phyloP scores from a whole-genome alignment of 2,888 invertebrate species.

The Zaprionus obscuricornis region DNA sequence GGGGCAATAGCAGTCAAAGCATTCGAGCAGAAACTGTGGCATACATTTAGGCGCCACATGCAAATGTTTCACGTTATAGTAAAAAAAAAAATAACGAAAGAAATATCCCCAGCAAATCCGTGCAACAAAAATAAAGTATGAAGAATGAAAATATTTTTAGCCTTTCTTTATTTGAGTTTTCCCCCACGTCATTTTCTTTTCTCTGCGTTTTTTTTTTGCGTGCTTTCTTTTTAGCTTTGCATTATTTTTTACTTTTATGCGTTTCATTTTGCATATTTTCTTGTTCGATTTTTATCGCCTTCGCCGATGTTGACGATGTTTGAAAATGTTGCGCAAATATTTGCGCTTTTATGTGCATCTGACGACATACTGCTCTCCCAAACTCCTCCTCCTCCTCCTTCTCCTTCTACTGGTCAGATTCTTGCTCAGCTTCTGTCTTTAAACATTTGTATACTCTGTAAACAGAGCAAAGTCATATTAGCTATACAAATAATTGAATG shows the following conservation, averaged over 20 bases:
- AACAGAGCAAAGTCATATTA: no score
- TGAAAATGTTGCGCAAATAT: slow-evolving; percentile 75
- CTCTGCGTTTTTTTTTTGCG: slow-evolving; percentile 24
- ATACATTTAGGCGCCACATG: slow-evolving; percentile 74
- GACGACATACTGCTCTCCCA: neutral
- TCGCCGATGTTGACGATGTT: slow-evolving; percentile 54
- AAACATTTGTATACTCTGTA: no score
- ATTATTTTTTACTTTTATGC: slow-evolving; percentile 40
- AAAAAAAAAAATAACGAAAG: no score
- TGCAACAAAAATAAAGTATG: slow-evolving; percentile 18
- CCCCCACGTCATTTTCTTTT: slow-evolving; percentile 16
- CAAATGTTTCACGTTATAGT: slow-evolving; percentile 72
- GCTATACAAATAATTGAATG: no score
- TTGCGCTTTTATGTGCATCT: slow-evolving; percentile 74
- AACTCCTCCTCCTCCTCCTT: neutral
- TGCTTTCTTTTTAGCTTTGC: slow-evolving; percentile 35
- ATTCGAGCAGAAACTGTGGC: slow-evolving; percentile 63
- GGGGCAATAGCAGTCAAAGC: slow-evolving; percentile 20
- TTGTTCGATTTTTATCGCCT: slow-evolving; percentile 72
- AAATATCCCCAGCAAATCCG: no score
- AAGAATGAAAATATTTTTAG: slow-evolving; percentile 33
- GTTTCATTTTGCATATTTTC: slow-evolving; percentile 72
- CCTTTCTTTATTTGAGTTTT: slow-evolving; percentile 22
- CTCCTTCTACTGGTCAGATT: neutral
- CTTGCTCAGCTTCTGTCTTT: neutral